Evolutionary conservation across 2,797 vertebrate genomes (phyloP).

Genomic region (Lates japonicus): DNA sequence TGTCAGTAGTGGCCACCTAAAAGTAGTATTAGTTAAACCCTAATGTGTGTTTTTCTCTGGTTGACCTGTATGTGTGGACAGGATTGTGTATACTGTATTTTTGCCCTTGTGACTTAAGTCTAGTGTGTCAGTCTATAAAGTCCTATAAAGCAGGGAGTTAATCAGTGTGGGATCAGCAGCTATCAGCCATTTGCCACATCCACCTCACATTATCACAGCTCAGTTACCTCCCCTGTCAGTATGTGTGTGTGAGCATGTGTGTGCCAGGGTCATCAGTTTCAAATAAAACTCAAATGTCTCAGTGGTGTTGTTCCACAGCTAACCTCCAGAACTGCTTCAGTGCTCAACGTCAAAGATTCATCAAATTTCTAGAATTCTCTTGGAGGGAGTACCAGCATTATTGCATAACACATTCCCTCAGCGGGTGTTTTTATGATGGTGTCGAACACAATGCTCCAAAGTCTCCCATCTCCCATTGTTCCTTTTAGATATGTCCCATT

Average conservation of each 20-base stretch:
- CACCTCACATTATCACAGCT: constrained; percentile 64
- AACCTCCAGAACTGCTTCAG: not conserved
- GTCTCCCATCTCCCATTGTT: not conserved
- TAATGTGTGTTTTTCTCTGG: not conserved
- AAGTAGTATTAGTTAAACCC: not conserved
- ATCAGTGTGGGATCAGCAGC: constrained; percentile 71
- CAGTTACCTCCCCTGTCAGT: constrained; percentile 31
- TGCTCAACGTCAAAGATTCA: too few species aligned
- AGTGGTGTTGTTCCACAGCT: not conserved
- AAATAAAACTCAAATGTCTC: constrained; percentile 5
- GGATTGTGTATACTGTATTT: constrained; percentile 6
- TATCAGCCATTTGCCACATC: constrained; percentile 75
- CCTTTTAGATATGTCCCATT: not conserved
- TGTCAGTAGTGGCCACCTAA: not conserved
- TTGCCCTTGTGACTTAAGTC: constrained; percentile 17
- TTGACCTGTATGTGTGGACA: not conserved
- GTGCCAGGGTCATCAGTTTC: not conserved
- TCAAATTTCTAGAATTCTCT: not conserved
- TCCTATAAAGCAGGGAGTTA: constrained; percentile 63
- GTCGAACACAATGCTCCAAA: not conserved
- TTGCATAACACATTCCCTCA: not conserved
- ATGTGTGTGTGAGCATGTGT: not conserved
- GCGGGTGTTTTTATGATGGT: not conserved
- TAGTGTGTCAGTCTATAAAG: constrained; percentile 56
- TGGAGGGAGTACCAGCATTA: not conserved